Conservation (phyloP, 2,888 invertebrate species). For the Synanthedon vespiformis region DNA sequence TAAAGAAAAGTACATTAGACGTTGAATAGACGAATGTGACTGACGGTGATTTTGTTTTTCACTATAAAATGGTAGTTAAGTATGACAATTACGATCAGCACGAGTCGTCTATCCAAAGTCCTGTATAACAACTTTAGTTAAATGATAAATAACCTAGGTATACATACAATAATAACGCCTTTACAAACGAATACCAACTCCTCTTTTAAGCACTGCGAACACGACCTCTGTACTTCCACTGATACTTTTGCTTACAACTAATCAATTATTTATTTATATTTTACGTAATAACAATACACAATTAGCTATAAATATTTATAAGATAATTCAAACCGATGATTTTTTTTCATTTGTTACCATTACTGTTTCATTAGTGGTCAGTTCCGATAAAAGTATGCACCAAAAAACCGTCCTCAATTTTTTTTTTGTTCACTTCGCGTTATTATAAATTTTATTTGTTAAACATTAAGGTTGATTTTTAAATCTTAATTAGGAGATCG, state of each 20-base stretch:
- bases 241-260: constrained; percentile 64
- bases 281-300: constrained; percentile 71
- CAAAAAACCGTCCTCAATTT: constrained; percentile 40
- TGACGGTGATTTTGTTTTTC: not conserved
- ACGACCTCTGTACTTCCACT: constrained; percentile 23
- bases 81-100: not conserved
- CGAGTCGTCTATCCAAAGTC: constrained; percentile 1
- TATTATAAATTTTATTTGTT: constrained; percentile 42
- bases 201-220: constrained; percentile 22
- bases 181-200: constrained; percentile 42
- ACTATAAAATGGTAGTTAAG: too few relatives aligned
- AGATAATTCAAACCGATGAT: constrained; percentile 59
- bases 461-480: constrained; percentile 69
- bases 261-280: constrained; percentile 68
- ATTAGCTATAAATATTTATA: constrained; percentile 72
- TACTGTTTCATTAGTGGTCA: constrained; percentile 42
- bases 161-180: constrained; percentile 44
- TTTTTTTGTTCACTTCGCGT: constrained; percentile 34
- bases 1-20: constrained; percentile 7
- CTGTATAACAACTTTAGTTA: constrained; percentile 24
- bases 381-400: constrained; percentile 31
- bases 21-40: not conserved
- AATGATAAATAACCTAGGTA: constrained; percentile 25
- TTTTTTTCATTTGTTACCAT: constrained; percentile 47
- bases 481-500: constrained; percentile 71